phyloP scores from a whole-genome alignment of 2,888 invertebrate genomes.

The Orchesella flavescens region DNA sequence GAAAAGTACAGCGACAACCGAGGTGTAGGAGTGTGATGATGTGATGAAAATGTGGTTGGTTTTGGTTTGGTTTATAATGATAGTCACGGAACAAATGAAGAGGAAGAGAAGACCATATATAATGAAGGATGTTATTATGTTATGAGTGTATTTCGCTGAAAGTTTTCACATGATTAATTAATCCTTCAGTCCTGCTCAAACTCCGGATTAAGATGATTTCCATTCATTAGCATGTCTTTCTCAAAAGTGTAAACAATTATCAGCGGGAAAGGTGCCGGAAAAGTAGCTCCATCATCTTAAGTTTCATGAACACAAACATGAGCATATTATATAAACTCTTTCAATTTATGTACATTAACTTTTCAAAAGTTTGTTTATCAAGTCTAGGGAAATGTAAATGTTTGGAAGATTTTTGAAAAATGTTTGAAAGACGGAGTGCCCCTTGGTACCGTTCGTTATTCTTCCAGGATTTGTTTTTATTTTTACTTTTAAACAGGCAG shows the following conservation, averaged over 20 bases:
- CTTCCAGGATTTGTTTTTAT: constrained; percentile 21
- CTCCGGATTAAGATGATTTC: neutral
- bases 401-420: constrained; percentile 22
- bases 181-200: neutral
- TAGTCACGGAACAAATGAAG: neutral
- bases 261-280: neutral
- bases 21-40: too few species aligned
- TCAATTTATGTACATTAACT: too few species aligned
- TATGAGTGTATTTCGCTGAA: too few species aligned
- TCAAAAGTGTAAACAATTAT: constrained; percentile 27
- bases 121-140: too few species aligned
- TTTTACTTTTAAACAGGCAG: neutral
- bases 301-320: too few species aligned
- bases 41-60: too few species aligned
- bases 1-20: too few species aligned
- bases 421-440: constrained; percentile 17
- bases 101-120: too few species aligned
- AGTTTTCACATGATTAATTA: constrained; percentile 23
- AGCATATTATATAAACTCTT: too few species aligned
- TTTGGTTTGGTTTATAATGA: neutral
- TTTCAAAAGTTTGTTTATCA: too few species aligned
- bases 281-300: too few species aligned
- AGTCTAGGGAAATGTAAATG: constrained; percentile 27
- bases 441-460: neutral
- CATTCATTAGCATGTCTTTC: constrained; percentile 8